phyloP scores from a whole-genome alignment of 2,113 vertebrate species.

The Pachycephala philippinensis region DNA sequence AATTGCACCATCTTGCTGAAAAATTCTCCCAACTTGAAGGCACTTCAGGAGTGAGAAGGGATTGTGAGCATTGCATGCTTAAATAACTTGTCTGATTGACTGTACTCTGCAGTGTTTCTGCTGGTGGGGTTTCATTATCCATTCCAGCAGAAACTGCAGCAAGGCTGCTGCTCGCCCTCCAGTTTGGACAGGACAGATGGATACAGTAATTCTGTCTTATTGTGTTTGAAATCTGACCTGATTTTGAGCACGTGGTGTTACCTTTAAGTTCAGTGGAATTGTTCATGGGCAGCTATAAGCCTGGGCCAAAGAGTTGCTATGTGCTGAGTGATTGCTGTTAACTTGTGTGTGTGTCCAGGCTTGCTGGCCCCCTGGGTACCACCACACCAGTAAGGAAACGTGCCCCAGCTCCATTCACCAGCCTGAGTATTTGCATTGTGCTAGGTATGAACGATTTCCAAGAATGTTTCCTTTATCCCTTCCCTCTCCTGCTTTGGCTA shows the following conservation, averaged over 20 bases:
- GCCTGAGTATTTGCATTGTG: not conserved
- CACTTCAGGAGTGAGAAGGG: not conserved
- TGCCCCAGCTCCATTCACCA: not conserved
- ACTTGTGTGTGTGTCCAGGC: not conserved
- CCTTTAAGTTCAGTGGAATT: not conserved
- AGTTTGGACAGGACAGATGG: not conserved
- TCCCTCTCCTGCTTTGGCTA: not conserved
- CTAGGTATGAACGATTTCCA: fast-evolving
- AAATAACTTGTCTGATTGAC: not conserved
- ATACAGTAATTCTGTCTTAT: not conserved
- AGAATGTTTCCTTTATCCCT: not conserved
- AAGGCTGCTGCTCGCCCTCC: not conserved
- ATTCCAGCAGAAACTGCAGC: not conserved
- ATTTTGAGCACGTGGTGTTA: not conserved
- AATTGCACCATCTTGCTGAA: not conserved
- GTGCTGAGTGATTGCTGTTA: not conserved
- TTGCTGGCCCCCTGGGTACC: not conserved
- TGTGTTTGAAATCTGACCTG: not conserved
- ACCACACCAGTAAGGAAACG: not conserved
- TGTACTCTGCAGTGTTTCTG: fast-evolving
- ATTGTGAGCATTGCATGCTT: not conserved
- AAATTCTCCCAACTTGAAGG: not conserved
- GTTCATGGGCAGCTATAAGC: not conserved
- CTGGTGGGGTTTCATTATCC: not conserved
- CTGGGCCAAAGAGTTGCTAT: not conserved